Percentiles rank a stretch among this genome's conserved stretches.
phyloP scores from a whole-genome alignment of 2,113 vertebrate genomes.

The Clarias batrachus region DNA sequence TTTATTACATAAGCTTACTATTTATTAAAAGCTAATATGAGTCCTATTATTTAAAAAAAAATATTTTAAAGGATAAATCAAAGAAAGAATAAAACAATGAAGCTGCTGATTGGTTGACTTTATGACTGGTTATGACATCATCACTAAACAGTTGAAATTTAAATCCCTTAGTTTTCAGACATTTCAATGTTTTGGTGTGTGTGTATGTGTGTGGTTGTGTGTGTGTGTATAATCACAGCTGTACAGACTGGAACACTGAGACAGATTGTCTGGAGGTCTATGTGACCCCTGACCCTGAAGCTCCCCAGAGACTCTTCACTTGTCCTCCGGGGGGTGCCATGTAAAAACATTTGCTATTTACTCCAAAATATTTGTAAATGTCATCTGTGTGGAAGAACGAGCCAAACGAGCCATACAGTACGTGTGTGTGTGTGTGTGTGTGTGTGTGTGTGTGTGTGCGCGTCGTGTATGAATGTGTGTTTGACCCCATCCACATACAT shows the following conservation, averaged over 20 bases:
- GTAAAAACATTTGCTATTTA: slow-evolving; percentile 78
- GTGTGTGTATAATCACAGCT: background rate
- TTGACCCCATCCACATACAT: background rate
- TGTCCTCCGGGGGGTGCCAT: slow-evolving; percentile 61
- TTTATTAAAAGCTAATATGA: background rate
- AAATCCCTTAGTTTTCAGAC: background rate
- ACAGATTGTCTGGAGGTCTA: slow-evolving; percentile 69
- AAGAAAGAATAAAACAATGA: background rate
- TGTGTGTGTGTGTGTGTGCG: slow-evolving; percentile 1
- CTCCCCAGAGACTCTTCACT: slow-evolving; percentile 62
- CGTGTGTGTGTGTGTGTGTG: slow-evolving; percentile 11
- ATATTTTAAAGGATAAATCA: background rate
- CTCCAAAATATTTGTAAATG: slow-evolving; percentile 83
- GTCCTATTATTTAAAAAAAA: background rate
- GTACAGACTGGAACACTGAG: slow-evolving; percentile 9
- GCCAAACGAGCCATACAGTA: background rate
- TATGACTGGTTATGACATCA: background rate
- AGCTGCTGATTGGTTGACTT: background rate
- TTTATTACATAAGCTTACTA: background rate
- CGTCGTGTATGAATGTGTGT: background rate
- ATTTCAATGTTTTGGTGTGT: background rate
- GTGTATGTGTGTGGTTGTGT: slow-evolving; percentile 48
- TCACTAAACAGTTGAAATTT: background rate
- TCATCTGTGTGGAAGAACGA: slow-evolving; percentile 49
- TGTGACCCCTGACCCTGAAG: slow-evolving; percentile 53